These are phyloP conservation scores for Limnodromus scolopaceus DNA, from an alignment of 2,797 vertebrate genomes.

Conservation along the genomic window DNA sequence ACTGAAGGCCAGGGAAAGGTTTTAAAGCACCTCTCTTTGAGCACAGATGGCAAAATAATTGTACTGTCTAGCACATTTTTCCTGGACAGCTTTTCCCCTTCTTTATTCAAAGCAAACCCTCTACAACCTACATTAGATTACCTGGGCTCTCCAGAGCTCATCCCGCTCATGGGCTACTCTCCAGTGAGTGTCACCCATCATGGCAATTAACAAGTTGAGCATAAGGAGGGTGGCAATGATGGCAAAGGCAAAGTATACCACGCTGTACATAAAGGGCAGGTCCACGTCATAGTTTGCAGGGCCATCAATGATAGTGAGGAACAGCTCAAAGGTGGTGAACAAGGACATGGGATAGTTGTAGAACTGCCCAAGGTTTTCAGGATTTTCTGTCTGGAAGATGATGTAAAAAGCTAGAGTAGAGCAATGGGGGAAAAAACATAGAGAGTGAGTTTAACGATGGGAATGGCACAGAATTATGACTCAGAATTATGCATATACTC, in stretches of 20 bases:
- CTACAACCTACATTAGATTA: neutral
- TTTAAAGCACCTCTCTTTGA: neutral
- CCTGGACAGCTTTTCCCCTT: neutral
- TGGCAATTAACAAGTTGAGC: slow-evolving; percentile 84
- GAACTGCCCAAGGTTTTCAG: slow-evolving; percentile 76
- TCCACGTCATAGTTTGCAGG: slow-evolving; percentile 80
- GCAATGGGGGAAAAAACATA: neutral
- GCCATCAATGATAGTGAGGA: slow-evolving; percentile 82
- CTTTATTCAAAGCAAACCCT: neutral
- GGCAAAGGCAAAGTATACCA: slow-evolving; percentile 78
- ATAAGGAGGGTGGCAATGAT: slow-evolving; percentile 82
- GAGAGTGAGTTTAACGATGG: neutral
- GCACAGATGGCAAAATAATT: neutral
- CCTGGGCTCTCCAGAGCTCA: slow-evolving; percentile 84
- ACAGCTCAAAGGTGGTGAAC: slow-evolving; percentile 83
- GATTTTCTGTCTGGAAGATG: slow-evolving; percentile 82
- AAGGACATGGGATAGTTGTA: slow-evolving; percentile 78
- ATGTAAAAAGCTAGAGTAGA: slow-evolving; percentile 77
- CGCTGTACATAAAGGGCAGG: slow-evolving; percentile 78
- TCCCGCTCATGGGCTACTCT: slow-evolving; percentile 80
- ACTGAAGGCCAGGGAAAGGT: neutral
- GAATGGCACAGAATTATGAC: too few species aligned
- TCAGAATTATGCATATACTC: neutral
- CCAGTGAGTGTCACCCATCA: slow-evolving; percentile 86
- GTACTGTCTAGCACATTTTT: neutral